These are phyloP conservation scores for Epinotia nisella DNA, from an alignment of 2,888 invertebrate genomes.

Conservation along the genomic window DNA sequence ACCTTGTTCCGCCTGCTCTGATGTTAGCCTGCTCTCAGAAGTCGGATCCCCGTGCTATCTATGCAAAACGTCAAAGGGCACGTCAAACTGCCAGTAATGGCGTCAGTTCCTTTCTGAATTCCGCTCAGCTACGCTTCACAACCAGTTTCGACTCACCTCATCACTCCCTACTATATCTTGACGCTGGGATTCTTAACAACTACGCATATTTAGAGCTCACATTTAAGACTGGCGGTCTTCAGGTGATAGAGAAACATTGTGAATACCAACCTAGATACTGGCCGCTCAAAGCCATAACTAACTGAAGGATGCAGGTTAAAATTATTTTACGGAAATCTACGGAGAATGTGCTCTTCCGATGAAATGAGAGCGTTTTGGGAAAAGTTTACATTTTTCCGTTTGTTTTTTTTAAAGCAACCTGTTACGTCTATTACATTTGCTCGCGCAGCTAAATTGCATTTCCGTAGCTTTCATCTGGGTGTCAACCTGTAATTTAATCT, in stretches of 20 bases:
- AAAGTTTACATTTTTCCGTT: constrained; percentile 4
- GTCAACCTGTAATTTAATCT: too few species aligned
- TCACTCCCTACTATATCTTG: too few species aligned
- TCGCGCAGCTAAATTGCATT: too few species aligned
- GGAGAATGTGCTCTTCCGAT: neutral
- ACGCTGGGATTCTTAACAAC: too few species aligned
- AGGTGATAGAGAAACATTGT: too few species aligned
- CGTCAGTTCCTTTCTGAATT: neutral
- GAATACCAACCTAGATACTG: neutral
- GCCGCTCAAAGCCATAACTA: constrained; percentile 19
- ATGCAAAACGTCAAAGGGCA: constrained; percentile 27
- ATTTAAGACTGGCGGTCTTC: too few species aligned
- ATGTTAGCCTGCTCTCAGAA: too few species aligned
- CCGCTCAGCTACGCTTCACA: too few species aligned
- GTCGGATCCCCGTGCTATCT: constrained; percentile 5
- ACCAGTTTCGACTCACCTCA: too few species aligned
- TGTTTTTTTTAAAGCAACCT: constrained; percentile 1
- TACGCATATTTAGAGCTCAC: too few species aligned
- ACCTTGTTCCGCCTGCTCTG: too few species aligned
- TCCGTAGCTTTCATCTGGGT: too few species aligned
- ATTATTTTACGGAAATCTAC: neutral
- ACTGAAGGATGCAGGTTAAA: constrained; percentile 10
- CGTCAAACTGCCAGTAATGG: constrained; percentile 20
- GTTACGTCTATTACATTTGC: neutral
- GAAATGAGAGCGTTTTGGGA: neutral